Percentiles rank a stretch among this genome's conserved stretches.
Evolutionary conservation across 2,888 invertebrate species (phyloP).

Genomic region (Crepidodera aurea): DNA sequence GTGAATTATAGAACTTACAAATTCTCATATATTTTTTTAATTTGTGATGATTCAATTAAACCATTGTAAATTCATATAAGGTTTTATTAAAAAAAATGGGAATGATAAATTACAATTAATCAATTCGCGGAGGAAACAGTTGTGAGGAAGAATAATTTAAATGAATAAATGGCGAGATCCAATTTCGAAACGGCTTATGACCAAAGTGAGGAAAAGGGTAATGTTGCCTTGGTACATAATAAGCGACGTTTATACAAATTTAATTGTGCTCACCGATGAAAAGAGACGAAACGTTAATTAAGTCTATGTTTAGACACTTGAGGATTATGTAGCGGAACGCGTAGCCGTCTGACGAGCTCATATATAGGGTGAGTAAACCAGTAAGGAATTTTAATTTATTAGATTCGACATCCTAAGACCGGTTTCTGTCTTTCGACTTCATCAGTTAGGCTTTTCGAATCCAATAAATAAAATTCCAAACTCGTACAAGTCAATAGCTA

Average conservation of each 20-base stretch:
- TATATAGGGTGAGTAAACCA: constrained; percentile 8
- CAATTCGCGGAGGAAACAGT: background rate
- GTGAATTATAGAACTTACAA: too few relatives aligned
- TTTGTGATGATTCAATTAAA: too few relatives aligned
- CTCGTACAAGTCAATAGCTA: too few relatives aligned
- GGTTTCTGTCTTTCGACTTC: too few relatives aligned
- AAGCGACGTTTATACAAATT: constrained; percentile 36
- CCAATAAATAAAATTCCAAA: too few relatives aligned
- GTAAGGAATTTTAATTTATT: too few relatives aligned
- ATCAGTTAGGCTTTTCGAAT: too few relatives aligned
- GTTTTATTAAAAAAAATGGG: background rate
- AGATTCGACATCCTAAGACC: too few relatives aligned
- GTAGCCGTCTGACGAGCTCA: constrained; percentile 1
- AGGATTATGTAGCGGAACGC: constrained; percentile 18
- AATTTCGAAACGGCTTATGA: constrained; percentile 31
- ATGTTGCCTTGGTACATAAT: constrained; percentile 35
- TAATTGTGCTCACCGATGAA: constrained; percentile 35
- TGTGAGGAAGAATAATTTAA: background rate
- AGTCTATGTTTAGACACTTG: constrained; percentile 22
- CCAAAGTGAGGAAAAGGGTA: constrained; percentile 26
- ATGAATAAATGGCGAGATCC: constrained; percentile 1
- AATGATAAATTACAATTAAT: background rate
- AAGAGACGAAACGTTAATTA: constrained; percentile 39
- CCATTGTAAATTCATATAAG: too few relatives aligned
- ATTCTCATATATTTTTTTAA: too few relatives aligned